phyloP scores from a whole-genome alignment of 2,797 vertebrate genomes.

The Micrastur ruficollis region DNA sequence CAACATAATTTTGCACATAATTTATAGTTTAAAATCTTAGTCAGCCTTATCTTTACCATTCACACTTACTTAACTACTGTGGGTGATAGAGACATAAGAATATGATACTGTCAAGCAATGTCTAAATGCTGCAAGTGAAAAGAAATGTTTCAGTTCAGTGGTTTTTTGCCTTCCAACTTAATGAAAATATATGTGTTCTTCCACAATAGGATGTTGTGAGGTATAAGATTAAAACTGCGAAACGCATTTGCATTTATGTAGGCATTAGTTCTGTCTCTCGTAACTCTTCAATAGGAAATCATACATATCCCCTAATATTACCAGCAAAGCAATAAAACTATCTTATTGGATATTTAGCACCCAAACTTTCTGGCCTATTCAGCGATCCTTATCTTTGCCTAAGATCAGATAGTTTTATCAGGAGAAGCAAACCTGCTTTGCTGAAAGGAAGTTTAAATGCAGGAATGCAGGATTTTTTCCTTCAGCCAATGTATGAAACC shows the following conservation, averaged over 20 bases:
- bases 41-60: background rate
- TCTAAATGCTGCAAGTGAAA: background rate
- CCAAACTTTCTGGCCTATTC: background rate
- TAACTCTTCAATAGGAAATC: background rate
- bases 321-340: background rate
- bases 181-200: background rate
- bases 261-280: background rate
- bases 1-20: background rate
- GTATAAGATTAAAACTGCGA: background rate
- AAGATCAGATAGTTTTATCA: background rate
- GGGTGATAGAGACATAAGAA: background rate
- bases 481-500: background rate
- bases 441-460: background rate
- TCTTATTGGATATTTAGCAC: background rate
- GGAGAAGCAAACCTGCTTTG: background rate
- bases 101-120: background rate
- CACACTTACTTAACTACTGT: background rate
- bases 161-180: background rate
- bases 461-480: background rate
- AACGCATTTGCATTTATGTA: background rate
- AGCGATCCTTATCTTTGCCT: background rate
- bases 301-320: background rate
- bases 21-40: background rate
- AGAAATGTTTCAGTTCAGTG: background rate
- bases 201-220: background rate